Evolutionary conservation across 2,888 invertebrate species (phyloP).

Genomic region (Protophormia terraenovae): DNA sequence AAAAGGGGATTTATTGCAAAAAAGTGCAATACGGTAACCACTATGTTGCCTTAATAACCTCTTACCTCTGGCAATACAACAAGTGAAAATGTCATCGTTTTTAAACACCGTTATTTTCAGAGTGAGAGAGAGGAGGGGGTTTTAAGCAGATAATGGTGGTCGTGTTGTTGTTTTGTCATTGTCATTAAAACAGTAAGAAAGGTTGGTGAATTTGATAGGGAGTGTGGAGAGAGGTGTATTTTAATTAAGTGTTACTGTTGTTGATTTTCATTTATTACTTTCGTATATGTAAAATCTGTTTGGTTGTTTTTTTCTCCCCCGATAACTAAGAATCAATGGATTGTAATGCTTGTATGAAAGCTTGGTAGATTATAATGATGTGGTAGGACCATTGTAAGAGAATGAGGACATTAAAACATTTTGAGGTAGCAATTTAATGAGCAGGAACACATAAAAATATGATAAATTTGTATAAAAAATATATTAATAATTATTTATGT

Average conservation of each 20-base stretch:
- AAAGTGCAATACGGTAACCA: constrained; percentile 49
- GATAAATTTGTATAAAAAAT: constrained; percentile 61
- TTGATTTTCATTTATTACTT: constrained; percentile 52
- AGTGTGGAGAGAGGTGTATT: constrained; percentile 23
- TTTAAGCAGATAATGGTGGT: constrained; percentile 41
- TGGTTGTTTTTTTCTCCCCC: neutral
- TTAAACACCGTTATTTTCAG: constrained; percentile 1
- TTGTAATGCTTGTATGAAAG: constrained; percentile 46
- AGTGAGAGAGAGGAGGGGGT: neutral
- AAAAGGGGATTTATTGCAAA: constrained; percentile 44
- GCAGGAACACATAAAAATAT: constrained; percentile 68
- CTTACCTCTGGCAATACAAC: constrained; percentile 28
- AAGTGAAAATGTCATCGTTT: constrained; percentile 56
- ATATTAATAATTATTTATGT: constrained; percentile 57
- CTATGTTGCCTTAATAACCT: constrained; percentile 11
- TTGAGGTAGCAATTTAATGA: constrained; percentile 67
- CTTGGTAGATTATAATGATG: constrained; percentile 37
- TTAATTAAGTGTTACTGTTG: constrained; percentile 68
- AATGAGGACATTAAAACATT: constrained; percentile 56
- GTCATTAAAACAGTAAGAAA: neutral
- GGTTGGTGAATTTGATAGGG: neutral
- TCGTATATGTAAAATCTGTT: constrained; percentile 2
- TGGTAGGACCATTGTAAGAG: neutral
- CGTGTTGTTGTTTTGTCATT: constrained; percentile 12
- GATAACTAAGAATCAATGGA: constrained; percentile 64